Conservation (phyloP, 2,888 invertebrate genomes). For the Agrochola macilenta region DNA sequence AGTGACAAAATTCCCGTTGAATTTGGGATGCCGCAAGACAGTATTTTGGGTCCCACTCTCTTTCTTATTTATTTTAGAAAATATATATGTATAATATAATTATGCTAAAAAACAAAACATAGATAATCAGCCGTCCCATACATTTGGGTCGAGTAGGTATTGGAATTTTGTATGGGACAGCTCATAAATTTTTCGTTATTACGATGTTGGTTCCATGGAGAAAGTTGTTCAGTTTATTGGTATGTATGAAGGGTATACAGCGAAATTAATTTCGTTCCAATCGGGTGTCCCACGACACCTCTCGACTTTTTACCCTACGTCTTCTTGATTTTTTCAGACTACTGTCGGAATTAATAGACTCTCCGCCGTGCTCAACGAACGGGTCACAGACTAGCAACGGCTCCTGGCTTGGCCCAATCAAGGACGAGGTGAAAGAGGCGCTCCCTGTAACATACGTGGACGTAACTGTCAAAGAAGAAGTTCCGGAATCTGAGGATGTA, state of each 20-base stretch:
- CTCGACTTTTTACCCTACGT: background rate
- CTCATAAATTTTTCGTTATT: background rate
- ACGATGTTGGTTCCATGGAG: background rate
- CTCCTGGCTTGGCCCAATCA: conserved; percentile 7
- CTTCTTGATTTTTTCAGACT: conserved; percentile 18
- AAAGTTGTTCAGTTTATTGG: background rate
- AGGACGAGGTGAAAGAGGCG: conserved; percentile 11
- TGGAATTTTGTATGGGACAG: background rate
- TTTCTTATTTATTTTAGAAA: background rate
- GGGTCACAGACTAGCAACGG: background rate
- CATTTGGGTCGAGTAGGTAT: background rate
- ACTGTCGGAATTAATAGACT: background rate
- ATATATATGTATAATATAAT: too few relatives aligned
- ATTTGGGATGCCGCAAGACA: conserved; percentile 4
- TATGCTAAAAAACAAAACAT: too few relatives aligned
- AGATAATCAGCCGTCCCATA: too few relatives aligned
- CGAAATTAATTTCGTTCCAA: background rate
- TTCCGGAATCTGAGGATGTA: conserved; percentile 4
- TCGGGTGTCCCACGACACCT: background rate
- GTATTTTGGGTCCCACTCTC: conserved; percentile 14
- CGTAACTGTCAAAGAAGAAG: conserved; percentile 27
- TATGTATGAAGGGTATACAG: background rate
- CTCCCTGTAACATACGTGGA: conserved; percentile 4
- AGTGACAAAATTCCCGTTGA: conserved; percentile 3
- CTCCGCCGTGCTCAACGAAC: conserved; percentile 5